Conservation (phyloP, 2,113 vertebrate species). For the Callocephalon fimbriatum region DNA sequence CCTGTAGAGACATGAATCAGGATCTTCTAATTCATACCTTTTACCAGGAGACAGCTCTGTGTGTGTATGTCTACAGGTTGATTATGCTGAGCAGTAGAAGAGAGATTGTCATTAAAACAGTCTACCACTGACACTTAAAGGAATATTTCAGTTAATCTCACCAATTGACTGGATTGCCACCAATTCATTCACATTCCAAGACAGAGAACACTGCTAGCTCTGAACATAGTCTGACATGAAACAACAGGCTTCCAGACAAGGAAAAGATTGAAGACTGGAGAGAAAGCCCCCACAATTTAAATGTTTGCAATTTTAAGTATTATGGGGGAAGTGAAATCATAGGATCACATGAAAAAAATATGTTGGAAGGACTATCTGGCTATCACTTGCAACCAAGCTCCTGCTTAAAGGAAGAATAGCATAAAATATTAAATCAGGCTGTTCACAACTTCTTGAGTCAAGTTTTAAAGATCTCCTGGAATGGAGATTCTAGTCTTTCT, state of each 20-base stretch:
- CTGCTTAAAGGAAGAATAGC: accelerated
- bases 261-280: background rate
- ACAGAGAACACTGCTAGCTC: background rate
- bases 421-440: background rate
- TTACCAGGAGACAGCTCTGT: background rate
- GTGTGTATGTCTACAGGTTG: background rate
- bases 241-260: background rate
- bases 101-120: background rate
- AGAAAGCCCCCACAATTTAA: background rate
- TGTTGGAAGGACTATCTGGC: background rate
- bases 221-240: background rate
- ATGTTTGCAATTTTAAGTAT: background rate
- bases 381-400: background rate
- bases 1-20: background rate
- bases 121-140: background rate
- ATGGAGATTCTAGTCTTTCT: background rate
- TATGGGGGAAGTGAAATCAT: background rate
- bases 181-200: background rate
- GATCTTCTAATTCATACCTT: background rate
- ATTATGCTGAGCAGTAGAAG: background rate
- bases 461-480: background rate
- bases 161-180: background rate
- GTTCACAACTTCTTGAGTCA: background rate
- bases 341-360: background rate
- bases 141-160: background rate